phyloP scores from a whole-genome alignment of 2,888 invertebrate species.

The Cheilosia vernalis region DNA sequence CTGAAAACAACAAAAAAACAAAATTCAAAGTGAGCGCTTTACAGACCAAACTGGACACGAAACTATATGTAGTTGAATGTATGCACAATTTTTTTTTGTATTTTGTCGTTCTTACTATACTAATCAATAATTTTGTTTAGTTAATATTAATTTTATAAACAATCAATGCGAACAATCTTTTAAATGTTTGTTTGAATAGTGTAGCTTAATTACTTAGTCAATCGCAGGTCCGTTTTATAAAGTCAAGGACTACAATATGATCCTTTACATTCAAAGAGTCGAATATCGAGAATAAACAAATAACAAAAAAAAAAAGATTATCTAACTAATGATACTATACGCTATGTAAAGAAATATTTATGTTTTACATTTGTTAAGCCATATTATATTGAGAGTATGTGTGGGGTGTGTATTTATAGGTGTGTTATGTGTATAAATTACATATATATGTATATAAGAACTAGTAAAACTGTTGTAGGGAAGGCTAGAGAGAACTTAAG shows the following conservation, averaged over 20 bases:
- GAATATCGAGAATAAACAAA: constrained; percentile 37
- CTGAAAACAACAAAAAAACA: background rate
- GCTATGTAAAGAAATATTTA: constrained; percentile 22
- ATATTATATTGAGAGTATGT: constrained; percentile 34
- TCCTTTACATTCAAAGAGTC: constrained; percentile 39
- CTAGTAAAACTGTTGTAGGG: constrained; percentile 42
- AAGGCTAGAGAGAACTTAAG: constrained; percentile 53
- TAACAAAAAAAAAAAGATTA: constrained; percentile 29
- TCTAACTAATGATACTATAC: constrained; percentile 57
- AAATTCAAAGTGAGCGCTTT: constrained; percentile 2
- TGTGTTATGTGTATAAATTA: constrained; percentile 51
- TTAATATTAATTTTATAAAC: constrained; percentile 26
- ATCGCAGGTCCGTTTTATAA: constrained; percentile 8
- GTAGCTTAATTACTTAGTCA: constrained; percentile 26
- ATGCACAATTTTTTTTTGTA: constrained; percentile 26
- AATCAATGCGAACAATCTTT: constrained; percentile 48
- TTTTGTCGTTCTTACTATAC: constrained; percentile 20
- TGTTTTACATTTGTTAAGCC: constrained; percentile 38
- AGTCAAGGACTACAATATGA: constrained; percentile 18
- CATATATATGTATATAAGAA: constrained; percentile 35
- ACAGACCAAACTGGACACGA: constrained; percentile 8
- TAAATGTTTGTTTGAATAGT: constrained; percentile 14
- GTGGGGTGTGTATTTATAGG: constrained; percentile 45
- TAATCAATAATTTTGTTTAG: constrained; percentile 40
- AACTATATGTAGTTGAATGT: constrained; percentile 23